A percentile compares a stretch with the other conserved stretches of the same genome.
Evolutionary conservation across 2,888 invertebrate genomes (phyloP).

Genomic region (Cordylochernes scorpioides): DNA sequence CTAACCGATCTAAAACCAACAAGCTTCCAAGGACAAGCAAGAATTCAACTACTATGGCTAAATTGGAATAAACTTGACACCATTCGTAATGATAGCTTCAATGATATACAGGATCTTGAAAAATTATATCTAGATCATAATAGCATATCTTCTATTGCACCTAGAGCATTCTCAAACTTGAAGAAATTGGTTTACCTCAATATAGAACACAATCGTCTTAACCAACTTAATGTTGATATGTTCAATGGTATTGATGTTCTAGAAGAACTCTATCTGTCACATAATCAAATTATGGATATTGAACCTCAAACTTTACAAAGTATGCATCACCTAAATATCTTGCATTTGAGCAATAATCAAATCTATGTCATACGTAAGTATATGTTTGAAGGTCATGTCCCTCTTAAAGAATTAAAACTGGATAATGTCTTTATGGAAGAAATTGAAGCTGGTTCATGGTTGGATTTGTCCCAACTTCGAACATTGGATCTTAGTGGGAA

Average conservation of each 20-base stretch:
- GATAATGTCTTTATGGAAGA: conserved; percentile 43
- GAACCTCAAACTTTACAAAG: conserved; percentile 11
- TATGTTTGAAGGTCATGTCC: conserved; percentile 33
- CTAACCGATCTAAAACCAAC: conserved; percentile 47
- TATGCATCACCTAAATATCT: conserved; percentile 8
- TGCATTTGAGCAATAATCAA: conserved; percentile 17
- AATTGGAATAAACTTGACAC: conserved; percentile 48
- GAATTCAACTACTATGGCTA: conserved; percentile 63
- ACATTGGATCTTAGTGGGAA: conserved; percentile 51
- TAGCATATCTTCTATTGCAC: conserved; percentile 44
- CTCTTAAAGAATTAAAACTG: conserved; percentile 41
- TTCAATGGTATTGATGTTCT: conserved; percentile 15
- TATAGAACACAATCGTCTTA: conserved; percentile 17
- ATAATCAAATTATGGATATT: conserved; percentile 11
- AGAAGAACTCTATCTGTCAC: conserved; percentile 10
- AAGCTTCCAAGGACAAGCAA: conserved; percentile 39
- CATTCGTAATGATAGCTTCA: conserved; percentile 45
- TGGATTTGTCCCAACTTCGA: conserved; percentile 43
- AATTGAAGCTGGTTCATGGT: conserved; percentile 44
- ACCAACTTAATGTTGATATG: conserved; percentile 13
- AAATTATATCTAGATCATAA: conserved; percentile 56
- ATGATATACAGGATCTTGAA: conserved; percentile 46
- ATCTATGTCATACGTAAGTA: conserved; percentile 16
- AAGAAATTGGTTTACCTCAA: conserved; percentile 25
- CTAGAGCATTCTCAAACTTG: conserved; percentile 48